Evolutionary conservation across 35 echinoderm and acorn worm genomes (phyloP), one percentile per base, ranked within the genome.

Genomic region (Apostichopus parvimensis): DNA sequence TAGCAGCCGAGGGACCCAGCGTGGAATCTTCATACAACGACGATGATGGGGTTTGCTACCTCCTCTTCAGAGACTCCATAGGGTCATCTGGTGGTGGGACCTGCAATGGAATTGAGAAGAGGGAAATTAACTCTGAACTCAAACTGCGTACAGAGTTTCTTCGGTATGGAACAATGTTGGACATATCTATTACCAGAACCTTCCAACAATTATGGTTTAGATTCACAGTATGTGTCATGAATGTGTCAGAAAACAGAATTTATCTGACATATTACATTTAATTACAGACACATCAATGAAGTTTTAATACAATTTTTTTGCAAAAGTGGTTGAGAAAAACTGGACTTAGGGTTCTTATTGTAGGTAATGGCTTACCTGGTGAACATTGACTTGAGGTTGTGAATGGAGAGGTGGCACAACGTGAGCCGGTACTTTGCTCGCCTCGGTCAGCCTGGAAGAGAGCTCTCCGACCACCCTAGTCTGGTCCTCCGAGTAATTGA

Each of bases 401-500:
- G 71, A 17, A 75, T 17, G 34, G 34, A 45, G 26, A 28, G 26
- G 26, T 28, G 0, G 34, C 34, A 77, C 14, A 6, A 77, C 6
- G 25, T 77, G 73, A 7, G 73, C 12, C 1, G 77, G 77, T 0
- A 78, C 77, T 10, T 21, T 4, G 0, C 20, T 23, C 12, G 77
- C 34, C 18, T 23, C 77, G 52, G 11, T 15, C 26, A 92, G 76
- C 54, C 56, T 4, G 5, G 76, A 23, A 18, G 90, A 61, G 10
- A 92, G 54, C 17, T 82, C 18, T 82, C 2, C 90, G 60, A 92
- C 73, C 13, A 6, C 5, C 8, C 6, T 14, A 9, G 88, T 90
- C 88, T 90, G 88, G 34, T 75, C 73, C 9, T 52, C 22, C 0
- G 88, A 90, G 77, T 23, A 90, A 17, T 77, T 90, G 3, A 90